These are phyloP conservation scores for Onychomys torridus DNA, from an alignment of 2,797 vertebrate genomes.

Conservation along the genomic window DNA sequence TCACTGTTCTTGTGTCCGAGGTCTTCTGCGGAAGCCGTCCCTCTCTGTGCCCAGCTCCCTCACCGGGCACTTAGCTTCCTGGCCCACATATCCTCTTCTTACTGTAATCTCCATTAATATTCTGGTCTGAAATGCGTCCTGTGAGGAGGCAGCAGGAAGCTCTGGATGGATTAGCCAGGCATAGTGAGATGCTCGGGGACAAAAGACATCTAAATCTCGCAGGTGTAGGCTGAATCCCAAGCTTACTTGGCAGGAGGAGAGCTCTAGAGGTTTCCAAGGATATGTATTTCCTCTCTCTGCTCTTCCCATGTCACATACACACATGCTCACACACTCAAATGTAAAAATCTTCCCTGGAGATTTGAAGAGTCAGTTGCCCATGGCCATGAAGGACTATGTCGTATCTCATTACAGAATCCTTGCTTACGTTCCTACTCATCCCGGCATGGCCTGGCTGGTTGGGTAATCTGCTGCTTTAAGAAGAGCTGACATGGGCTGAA, in stretches of 20 bases:
- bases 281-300: too few relatives aligned
- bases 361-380: slow-evolving; percentile 14
- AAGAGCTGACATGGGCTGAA: not conserved
- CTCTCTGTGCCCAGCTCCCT: not conserved
- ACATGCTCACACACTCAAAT: not conserved
- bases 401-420: not conserved
- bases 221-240: slow-evolving; percentile 72
- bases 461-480: not conserved
- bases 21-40: not conserved
- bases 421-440: not conserved
- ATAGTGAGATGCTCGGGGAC: slow-evolving; percentile 63
- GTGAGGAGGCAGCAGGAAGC: slow-evolving; percentile 69
- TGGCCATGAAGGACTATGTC: not conserved
- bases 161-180: slow-evolving; percentile 75
- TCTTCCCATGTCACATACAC: not conserved
- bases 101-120: slow-evolving; percentile 77
- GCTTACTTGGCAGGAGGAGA: slow-evolving; percentile 63
- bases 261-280: slow-evolving; percentile 16
- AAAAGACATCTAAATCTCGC: slow-evolving; percentile 71
- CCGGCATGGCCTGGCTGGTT: not conserved
- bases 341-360: slow-evolving; percentile 26
- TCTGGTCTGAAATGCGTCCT: slow-evolving; percentile 77
- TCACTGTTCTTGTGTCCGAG: not conserved
- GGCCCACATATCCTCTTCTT: slow-evolving; percentile 4
- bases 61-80: not conserved